Evolutionary conservation across 2,113 vertebrate species (phyloP), one percentile per base, ranked within the genome.

Genomic region (Nibea albiflora): DNA sequence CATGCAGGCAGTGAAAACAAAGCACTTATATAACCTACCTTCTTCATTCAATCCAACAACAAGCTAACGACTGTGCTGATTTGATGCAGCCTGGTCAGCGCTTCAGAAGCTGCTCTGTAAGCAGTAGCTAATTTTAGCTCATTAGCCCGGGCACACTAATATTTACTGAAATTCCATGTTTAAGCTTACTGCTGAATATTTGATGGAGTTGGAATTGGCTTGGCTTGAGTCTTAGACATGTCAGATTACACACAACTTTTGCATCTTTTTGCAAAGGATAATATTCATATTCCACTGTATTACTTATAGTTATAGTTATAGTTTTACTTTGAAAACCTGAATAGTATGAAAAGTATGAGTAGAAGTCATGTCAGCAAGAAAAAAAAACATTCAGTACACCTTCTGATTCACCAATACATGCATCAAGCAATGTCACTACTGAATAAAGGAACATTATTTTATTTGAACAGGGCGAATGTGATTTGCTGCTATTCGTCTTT

Each of bases 61-160:
- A 52, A 61, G 19, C 39, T 53, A 24, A 52, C 58, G 53, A 46
- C 72, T 14, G 12, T 5, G 47, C 11, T 60, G 50, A 49, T 69
- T 28, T 11, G 8, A 69, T 50, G 17, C 50, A 61, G 31, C n/a
- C 31, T 16, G 20, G 7, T 80, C 65, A 71, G 76, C 83, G 24
- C 58, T 56, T 44, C 22, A 80, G 49, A 58, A 71, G 54, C 54
- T 82, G 75, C 77, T 65, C 22, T 71, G 74, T 56, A 63, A 74
- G 75, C 53, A 78, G 66, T 5, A 0, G 19, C 42, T 60, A 1
- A 75, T 49, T 78, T 44, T 5, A n/a, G 12, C 35, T 83, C 65
- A 47, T 74, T 64, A 81, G 44, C 46, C 9, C 19, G 44, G 22
- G 8, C 47, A 54, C 24, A 28, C 9, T 24, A 82, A 26, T 19